Evolutionary conservation across 1,140 invertebrate species (phyloP), one percentile per base, ranked within the genome.

Genomic region (Drosophila tristis): DNA sequence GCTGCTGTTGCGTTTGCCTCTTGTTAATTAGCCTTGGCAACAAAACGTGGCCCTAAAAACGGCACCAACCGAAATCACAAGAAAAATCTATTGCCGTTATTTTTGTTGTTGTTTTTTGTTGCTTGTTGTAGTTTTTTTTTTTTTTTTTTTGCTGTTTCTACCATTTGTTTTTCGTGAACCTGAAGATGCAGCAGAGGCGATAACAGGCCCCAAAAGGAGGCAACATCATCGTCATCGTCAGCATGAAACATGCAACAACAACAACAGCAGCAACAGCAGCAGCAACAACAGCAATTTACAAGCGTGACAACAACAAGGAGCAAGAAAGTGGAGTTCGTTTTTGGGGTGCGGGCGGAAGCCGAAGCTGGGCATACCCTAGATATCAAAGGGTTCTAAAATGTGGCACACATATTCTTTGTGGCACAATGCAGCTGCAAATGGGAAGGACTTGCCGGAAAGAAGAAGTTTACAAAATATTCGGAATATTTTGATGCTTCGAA

Each of bases 1-100:
- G 9, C 25, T 43, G 31, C n/a, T 31, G 71, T 35, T 72, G 59
- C 43, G 35, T 39, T 39, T 39, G 11, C 35, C 35, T 11, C 48
- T 48, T 67, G 79, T 78, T 84, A 84, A 84, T 84, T 84, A 85
- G 80, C 80, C 75, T 66, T 71, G 68, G 65, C 65, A 80, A 61
- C 67, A 56, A 39, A 70, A 62, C 55, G 47, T 43, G 65, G 66
- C 43, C 66, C 51, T 49, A 47, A 50, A n/a, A 16, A 13, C 54
- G 54, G 20, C 31, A 39, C 42, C 49, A 47, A 15, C 31, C 5
- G n/a, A 45, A 53, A 29, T 43, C 15, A 42, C 20, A 43, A 31
- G 55, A 53, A 74, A 74, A 66, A 74, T 71, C 53, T 82, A 84
- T 82, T 74, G 47, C 31, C 16, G 31, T 59, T 31, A 23, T 48